phyloP scores from a whole-genome alignment of 2,113 vertebrate species.

The Mesitornis unicolor region DNA sequence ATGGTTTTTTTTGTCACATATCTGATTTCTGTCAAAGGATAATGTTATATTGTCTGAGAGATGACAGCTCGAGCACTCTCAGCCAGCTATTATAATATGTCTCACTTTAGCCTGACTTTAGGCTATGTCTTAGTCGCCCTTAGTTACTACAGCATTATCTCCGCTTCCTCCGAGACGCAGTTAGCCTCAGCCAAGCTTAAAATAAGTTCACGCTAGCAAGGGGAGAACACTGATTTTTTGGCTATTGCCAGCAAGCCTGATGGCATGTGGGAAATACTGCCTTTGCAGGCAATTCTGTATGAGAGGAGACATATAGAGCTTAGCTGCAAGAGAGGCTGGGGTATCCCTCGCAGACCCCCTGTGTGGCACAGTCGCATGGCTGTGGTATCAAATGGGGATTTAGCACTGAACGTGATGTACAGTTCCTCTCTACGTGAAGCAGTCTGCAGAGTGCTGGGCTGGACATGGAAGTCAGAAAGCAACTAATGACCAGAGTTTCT shows the following conservation, averaged over 20 bases:
- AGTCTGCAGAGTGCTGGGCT: not conserved
- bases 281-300: not conserved
- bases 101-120: constrained; percentile 60
- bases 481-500: not conserved
- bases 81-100: constrained; percentile 64
- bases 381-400: not conserved
- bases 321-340: not conserved
- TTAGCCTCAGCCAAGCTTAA: not conserved
- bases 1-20: constrained; percentile 52
- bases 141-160: not conserved
- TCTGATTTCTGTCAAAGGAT: constrained; percentile 70
- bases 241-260: not conserved
- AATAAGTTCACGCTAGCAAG: not conserved
- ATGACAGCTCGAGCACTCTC: constrained; percentile 57
- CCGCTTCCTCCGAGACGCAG: not conserved
- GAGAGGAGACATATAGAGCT: not conserved
- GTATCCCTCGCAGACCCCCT: rapidly evolving
- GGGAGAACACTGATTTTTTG: not conserved
- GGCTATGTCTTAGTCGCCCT: constrained; percentile 1
- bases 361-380: rapidly evolving
- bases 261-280: not conserved
- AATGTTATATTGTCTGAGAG: constrained; percentile 59
- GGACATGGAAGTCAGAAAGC: not conserved
- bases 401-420: rapidly evolving
- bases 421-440: not conserved